Evolutionary conservation across 1,140 invertebrate species (phyloP).

Genomic region (Aphelenchoides fujianensis): DNA sequence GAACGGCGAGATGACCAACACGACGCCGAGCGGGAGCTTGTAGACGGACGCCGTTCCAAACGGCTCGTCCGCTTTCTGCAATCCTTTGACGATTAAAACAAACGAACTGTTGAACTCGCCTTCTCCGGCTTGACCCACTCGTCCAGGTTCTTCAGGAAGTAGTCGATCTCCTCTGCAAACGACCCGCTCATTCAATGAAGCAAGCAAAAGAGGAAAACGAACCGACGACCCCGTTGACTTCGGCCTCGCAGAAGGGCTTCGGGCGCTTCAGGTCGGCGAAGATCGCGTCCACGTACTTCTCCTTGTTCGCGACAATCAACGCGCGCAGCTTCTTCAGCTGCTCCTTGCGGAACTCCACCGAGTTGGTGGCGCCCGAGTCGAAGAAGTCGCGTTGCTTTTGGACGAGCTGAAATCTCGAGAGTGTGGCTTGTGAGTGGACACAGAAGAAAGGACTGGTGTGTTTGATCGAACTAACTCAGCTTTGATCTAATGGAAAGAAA

Average conservation of each 20-base stretch:
- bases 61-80: slow-evolving; percentile 44
- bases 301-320: slow-evolving; percentile 22
- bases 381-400: slow-evolving; percentile 23
- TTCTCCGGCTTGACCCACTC: slow-evolving; percentile 20
- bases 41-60: slow-evolving; percentile 6
- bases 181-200: too few species aligned
- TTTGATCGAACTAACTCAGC: too few species aligned
- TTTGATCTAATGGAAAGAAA: not conserved
- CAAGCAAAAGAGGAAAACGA: too few species aligned
- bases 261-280: slow-evolving; percentile 51
- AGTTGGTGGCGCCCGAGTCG: not conserved
- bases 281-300: slow-evolving; percentile 45
- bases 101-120: too few species aligned
- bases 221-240: slow-evolving; percentile 35
- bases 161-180: slow-evolving; percentile 30
- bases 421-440: too few species aligned
- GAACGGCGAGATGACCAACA: slow-evolving; percentile 85
- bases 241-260: slow-evolving; percentile 19
- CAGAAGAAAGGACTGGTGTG: too few species aligned
- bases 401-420: slow-evolving; percentile 11
- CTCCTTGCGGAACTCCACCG: slow-evolving; percentile 39
- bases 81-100: not conserved
- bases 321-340: slow-evolving; percentile 34
- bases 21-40: slow-evolving; percentile 1
- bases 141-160: slow-evolving; percentile 31